Conservation (phyloP, 2,888 invertebrate species). For the Argynnis bischoffii region DNA sequence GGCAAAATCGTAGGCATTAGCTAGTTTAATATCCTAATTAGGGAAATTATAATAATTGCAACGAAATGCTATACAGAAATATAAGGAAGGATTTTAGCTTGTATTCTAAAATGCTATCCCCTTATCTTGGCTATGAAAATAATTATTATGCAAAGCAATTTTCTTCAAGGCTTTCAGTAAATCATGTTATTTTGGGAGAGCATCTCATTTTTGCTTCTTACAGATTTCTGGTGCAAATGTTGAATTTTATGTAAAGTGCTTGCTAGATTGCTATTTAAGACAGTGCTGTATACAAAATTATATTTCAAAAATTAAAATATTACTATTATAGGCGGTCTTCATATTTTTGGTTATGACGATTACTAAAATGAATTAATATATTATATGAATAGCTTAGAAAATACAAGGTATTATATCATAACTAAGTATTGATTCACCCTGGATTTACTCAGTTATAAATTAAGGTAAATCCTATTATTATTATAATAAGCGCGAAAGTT, state of each 20-base stretch:
- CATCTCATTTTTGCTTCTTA: conserved; percentile 17
- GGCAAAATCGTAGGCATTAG: too few relatives aligned
- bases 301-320: not conserved
- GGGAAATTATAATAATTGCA: too few relatives aligned
- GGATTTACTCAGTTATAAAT: too few relatives aligned
- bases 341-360: too few relatives aligned
- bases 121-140: conserved; percentile 26
- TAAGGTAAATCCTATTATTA: too few relatives aligned
- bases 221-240: conserved; percentile 25
- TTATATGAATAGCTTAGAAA: too few relatives aligned
- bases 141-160: conserved; percentile 33
- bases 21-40: too few relatives aligned
- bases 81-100: conserved; percentile 1
- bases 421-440: too few relatives aligned
- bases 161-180: conserved; percentile 25
- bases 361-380: too few relatives aligned
- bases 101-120: conserved; percentile 20
- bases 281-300: not conserved
- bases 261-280: conserved; percentile 7
- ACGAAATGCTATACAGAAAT: not conserved
- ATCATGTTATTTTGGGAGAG: conserved; percentile 31
- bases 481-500: too few relatives aligned
- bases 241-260: conserved; percentile 16
- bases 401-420: too few relatives aligned
- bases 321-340: too few relatives aligned